Base-by-base conservation (phyloP, 2,797 vertebrate genomes). In the Scleropages formosus region DNA sequence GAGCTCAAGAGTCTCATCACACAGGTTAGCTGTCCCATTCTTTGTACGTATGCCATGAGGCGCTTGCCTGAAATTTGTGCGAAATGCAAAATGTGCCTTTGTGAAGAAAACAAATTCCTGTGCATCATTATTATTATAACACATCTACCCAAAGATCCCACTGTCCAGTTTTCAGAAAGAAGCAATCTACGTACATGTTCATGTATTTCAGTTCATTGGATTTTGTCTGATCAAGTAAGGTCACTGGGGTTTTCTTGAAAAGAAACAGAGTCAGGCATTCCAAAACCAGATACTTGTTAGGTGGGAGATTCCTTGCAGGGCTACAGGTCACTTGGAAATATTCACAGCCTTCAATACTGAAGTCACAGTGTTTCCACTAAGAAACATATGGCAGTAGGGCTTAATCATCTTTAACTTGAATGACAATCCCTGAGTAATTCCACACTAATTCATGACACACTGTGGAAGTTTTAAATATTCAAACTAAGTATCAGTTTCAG, bases 1-100 rank as follows among this genome's bases (percentile, higher is more conserved):
- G 96, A 98, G 83, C 94, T 97, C 68, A 96, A 96, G 88, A 93
- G 93, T 86, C 91, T 94, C 75, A 85, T 95, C 0, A 77, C 91
- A 6, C 96, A 96, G 94, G 98, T 98, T 78, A 87, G 89, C 69
- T 24, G 11, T 6, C 56, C 18, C 44, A 22, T 7, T 44, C 6
- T n/a, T n/a, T n/a, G n/a, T n/a, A n/a, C n/a, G n/a, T n/a, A n/a
- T n/a, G n/a, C n/a, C n/a, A n/a, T n/a, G n/a, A n/a, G n/a, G n/a
- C n/a, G n/a, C n/a, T n/a, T n/a, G n/a, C n/a, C n/a, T n/a, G n/a
- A n/a, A n/a, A n/a, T n/a, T n/a, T n/a, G n/a, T n/a, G n/a, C n/a
- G n/a, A n/a, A n/a, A n/a, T n/a, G n/a, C n/a, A n/a, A n/a, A n/a
- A n/a, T n/a, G n/a, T n/a, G n/a, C n/a, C n/a, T n/a, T n/a, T n/a